Evolutionary conservation across 2,113 vertebrate species (phyloP).

Genomic region (Megaceryle torquata): DNA sequence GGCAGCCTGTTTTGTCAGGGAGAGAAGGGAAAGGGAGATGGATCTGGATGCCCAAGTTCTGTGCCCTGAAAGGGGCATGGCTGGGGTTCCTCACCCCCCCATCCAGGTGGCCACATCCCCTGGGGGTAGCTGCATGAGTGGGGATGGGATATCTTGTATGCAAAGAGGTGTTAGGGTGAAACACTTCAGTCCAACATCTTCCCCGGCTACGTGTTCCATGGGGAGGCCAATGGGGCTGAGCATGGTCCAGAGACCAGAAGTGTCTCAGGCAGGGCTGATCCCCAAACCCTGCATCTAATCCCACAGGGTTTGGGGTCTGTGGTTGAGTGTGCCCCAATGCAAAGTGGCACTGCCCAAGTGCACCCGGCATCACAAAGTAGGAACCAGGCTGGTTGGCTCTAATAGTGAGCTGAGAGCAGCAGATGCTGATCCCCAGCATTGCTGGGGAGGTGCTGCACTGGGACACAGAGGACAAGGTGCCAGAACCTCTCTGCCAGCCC

Average conservation of each 20-base stretch:
- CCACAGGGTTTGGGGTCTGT: neutral
- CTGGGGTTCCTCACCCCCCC: neutral
- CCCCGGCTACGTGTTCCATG: rapidly evolving
- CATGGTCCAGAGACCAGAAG: rapidly evolving
- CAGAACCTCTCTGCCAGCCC: neutral
- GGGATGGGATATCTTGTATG: neutral
- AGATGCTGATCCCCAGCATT: neutral
- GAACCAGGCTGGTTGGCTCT: neutral
- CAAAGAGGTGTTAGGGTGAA: neutral
- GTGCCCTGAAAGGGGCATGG: neutral
- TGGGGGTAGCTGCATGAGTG: neutral
- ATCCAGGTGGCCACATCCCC: rapidly evolving
- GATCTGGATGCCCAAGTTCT: neutral
- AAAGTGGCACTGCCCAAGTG: neutral
- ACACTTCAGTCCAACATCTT: neutral
- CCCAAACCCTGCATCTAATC: neutral
- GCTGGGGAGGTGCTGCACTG: neutral
- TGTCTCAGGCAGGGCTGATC: neutral
- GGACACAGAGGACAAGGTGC: rapidly evolving
- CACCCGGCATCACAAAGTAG: neutral
- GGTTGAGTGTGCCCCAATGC: neutral
- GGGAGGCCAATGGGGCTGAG: no score
- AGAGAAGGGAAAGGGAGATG: rapidly evolving
- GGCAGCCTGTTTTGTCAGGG: neutral
- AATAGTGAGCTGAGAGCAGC: neutral